Conservation (phyloP, 1,140 invertebrate species). For the Hypsibius dujardini region DNA sequence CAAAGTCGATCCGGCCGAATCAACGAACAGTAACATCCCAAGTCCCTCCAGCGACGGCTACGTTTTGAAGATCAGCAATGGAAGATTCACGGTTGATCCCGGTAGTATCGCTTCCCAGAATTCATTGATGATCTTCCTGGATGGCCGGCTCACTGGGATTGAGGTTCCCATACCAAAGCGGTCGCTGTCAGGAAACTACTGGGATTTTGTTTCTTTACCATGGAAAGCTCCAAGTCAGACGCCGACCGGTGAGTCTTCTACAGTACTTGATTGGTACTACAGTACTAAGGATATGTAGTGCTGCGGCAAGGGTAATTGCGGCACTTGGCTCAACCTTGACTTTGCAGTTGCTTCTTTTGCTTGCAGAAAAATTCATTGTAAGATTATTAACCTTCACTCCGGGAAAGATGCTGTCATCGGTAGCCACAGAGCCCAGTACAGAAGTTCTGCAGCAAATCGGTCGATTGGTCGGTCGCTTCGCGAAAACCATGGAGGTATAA, state of each 20-base stretch:
- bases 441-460: too few species aligned
- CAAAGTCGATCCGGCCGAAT: neutral
- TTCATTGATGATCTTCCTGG: neutral
- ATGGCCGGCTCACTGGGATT: neutral
- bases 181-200: neutral
- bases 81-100: neutral
- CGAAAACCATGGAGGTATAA: too few species aligned
- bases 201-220: neutral
- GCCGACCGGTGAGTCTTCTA: neutral
- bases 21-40: neutral
- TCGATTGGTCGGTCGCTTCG: too few species aligned
- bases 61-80: conserved; percentile 12
- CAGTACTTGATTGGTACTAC: neutral
- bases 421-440: too few species aligned
- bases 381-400: neutral
- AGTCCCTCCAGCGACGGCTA: neutral
- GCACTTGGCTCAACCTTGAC: too few species aligned
- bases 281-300: neutral
- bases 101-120: neutral
- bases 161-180: neutral
- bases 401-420: too few species aligned
- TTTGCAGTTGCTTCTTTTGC: too few species aligned
- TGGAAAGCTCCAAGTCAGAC: neutral
- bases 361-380: too few species aligned
- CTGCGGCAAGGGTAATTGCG: neutral